phyloP scores from a whole-genome alignment of 1,140 invertebrate species.

The Drosophila orosa region DNA sequence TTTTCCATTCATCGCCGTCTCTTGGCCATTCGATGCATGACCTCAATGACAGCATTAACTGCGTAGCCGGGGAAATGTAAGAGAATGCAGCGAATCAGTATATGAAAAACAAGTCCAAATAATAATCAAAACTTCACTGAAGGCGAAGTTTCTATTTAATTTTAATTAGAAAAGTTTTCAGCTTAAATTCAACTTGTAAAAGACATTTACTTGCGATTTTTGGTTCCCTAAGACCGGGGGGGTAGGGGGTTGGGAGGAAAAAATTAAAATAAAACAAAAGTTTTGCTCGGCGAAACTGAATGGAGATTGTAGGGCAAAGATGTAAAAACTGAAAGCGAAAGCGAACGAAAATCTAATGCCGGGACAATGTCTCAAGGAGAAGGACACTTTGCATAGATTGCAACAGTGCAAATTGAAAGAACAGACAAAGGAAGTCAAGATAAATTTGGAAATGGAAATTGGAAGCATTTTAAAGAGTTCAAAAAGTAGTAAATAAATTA shows the following conservation, averaged over 20 bases:
- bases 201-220: constrained; percentile 58
- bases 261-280: constrained; percentile 66
- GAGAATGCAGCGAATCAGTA: constrained; percentile 28
- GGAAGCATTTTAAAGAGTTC: neutral
- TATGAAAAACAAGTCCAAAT: constrained; percentile 64
- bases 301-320: constrained; percentile 12
- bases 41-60: constrained; percentile 41
- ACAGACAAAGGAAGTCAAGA: constrained; percentile 5
- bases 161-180: constrained; percentile 80
- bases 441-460: constrained; percentile 3
- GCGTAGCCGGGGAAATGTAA: constrained; percentile 10
- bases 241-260: constrained; percentile 6
- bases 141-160: constrained; percentile 76
- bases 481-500: neutral
- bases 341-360: constrained; percentile 14
- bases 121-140: constrained; percentile 74
- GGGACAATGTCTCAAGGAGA: neutral
- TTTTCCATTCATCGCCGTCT: constrained; percentile 5
- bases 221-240: constrained; percentile 1
- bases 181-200: constrained; percentile 73
- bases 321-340: constrained; percentile 11
- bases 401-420: constrained; percentile 10
- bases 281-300: constrained; percentile 31
- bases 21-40: constrained; percentile 31
- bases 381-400: constrained; percentile 25